Conservation (phyloP, 2,113 vertebrate species). For the Paraplagusia blochii region DNA sequence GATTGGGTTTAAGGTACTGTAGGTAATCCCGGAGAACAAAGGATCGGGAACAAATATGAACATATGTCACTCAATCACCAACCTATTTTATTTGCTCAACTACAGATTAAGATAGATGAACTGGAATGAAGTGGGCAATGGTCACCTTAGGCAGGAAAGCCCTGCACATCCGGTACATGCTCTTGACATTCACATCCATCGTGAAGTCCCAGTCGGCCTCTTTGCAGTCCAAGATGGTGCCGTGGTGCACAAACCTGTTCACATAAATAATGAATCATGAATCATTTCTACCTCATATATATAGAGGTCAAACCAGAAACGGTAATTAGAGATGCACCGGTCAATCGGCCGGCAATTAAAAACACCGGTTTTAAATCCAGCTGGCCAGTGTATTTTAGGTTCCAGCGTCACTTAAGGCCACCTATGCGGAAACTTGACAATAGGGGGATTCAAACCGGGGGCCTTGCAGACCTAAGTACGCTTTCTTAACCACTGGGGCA, state of each 20-base stretch:
- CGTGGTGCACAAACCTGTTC: conserved; percentile 89
- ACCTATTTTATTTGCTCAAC: background rate
- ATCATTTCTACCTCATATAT: background rate
- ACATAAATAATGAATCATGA: background rate
- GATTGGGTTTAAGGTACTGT: conserved; percentile 53
- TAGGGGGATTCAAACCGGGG: no score
- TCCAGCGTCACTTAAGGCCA: no score
- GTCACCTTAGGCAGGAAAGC: conserved; percentile 90
- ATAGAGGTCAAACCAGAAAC: background rate
- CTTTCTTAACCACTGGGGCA: no score
- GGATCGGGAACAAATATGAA: conserved; percentile 47
- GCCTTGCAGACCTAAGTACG: no score
- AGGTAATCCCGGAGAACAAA: conserved; percentile 58
- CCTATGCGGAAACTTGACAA: no score
- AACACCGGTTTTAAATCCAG: no score
- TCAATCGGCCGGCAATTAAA: no score
- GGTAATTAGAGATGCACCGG: no score
- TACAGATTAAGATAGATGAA: conserved; percentile 17
- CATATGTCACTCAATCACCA: conserved; percentile 50
- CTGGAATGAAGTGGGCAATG: conserved; percentile 24
- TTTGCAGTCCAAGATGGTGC: conserved; percentile 87
- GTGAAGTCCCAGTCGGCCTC: conserved; percentile 93
- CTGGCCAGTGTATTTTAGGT: no score
- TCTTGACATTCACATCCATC: conserved; percentile 89
- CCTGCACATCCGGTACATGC: conserved; percentile 95